Percentiles rank a stretch among this genome's conserved stretches.
phyloP scores from a whole-genome alignment of 1,140 invertebrate species.

The Vollenhovia emeryi region DNA sequence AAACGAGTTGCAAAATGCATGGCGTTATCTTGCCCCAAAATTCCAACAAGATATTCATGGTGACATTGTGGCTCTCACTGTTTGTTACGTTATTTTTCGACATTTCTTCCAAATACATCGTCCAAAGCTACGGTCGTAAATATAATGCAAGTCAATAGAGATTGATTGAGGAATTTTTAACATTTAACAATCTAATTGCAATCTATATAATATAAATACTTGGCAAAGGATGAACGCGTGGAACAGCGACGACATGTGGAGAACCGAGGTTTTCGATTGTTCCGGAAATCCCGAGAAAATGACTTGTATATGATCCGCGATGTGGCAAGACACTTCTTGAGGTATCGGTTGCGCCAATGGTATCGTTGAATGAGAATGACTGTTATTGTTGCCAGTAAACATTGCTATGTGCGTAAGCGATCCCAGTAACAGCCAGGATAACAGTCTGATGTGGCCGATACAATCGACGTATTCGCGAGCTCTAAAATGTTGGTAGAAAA shows the following conservation, averaged over 20 bases:
- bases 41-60: slow-evolving; percentile 95
- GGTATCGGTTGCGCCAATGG: slow-evolving; percentile 94
- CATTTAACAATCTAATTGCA: not conserved
- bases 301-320: slow-evolving; percentile 98
- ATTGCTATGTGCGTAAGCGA: slow-evolving; percentile 95
- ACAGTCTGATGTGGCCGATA: slow-evolving; percentile 95
- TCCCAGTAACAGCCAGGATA: slow-evolving; percentile 98
- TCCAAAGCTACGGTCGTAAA: slow-evolving; percentile 93
- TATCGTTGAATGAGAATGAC: slow-evolving; percentile 78
- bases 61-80: slow-evolving; percentile 89
- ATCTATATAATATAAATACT: slow-evolving; percentile 77
- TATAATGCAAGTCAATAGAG: not conserved
- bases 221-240: slow-evolving; percentile 94
- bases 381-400: slow-evolving; percentile 79
- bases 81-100: slow-evolving; percentile 89
- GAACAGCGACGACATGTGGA: slow-evolving; percentile 96
- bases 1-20: slow-evolving; percentile 96
- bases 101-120: slow-evolving; percentile 97
- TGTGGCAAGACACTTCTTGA: slow-evolving; percentile 97
- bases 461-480: slow-evolving; percentile 98
- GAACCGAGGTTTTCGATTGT: slow-evolving; percentile 94
- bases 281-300: slow-evolving; percentile 98
- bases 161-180: not conserved
- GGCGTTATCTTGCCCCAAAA: slow-evolving; percentile 99
- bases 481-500: slow-evolving; percentile 82